A percentile compares a stretch with the other conserved stretches of the same genome.
Evolutionary conservation across 2,113 vertebrate genomes (phyloP).

Genomic region (Puffinus mauretanicus): DNA sequence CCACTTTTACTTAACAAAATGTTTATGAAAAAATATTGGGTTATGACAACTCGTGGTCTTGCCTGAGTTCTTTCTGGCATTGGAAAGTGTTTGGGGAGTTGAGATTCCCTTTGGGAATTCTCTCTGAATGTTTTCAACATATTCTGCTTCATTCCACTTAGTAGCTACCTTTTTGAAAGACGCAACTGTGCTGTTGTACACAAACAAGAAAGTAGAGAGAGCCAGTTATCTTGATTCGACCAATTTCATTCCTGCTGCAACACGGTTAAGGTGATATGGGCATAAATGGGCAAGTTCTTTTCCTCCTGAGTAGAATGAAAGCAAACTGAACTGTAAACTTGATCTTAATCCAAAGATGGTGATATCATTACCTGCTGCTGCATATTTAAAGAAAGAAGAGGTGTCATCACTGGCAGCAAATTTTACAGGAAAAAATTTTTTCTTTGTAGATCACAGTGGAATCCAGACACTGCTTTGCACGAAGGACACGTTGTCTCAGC

Average conservation of each 20-base stretch:
- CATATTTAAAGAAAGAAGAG: not conserved
- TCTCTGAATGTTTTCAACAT: not conserved
- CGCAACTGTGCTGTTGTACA: not conserved
- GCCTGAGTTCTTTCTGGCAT: not conserved
- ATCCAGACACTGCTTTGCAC: not conserved
- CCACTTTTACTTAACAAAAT: not conserved
- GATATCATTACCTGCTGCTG: not conserved
- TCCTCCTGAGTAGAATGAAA: not conserved
- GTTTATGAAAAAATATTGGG: not conserved
- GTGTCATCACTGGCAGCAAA: not conserved
- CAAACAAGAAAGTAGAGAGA: not conserved
- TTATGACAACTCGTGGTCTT: not conserved
- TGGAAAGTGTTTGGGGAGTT: not conserved
- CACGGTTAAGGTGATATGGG: not conserved
- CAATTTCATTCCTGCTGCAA: not conserved
- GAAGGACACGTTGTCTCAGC: slow-evolving; percentile 48
- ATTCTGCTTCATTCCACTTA: not conserved
- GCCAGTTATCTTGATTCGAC: not conserved
- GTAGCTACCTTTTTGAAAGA: not conserved
- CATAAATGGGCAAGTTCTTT: not conserved
- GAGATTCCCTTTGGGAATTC: not conserved
- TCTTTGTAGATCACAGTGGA: slow-evolving; percentile 63
- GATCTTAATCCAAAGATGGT: not conserved
- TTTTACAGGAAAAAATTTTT: not conserved
- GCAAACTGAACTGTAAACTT: not conserved